Conservation (phyloP, 1,140 invertebrate genomes). For the silkworm (Bombyx mori) region DNA sequence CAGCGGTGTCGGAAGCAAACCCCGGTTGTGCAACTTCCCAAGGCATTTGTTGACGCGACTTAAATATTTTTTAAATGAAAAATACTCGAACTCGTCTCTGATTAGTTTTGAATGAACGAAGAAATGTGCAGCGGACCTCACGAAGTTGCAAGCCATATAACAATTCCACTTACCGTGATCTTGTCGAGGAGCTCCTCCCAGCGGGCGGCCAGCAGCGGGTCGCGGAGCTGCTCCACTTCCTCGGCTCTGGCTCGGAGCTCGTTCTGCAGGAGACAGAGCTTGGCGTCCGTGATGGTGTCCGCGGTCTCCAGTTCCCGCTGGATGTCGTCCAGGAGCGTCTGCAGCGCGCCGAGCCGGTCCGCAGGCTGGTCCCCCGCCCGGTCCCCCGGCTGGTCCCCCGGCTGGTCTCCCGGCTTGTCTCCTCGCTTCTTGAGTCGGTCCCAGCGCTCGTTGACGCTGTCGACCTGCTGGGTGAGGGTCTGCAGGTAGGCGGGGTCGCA, state of each 20-base stretch:
- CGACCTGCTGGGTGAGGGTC: conserved; percentile 74
- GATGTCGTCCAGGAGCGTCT: conserved; percentile 31
- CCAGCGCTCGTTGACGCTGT: conserved; percentile 51
- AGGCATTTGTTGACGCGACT: too few species aligned
- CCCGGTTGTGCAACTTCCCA: neutral
- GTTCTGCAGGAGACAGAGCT: conserved; percentile 13
- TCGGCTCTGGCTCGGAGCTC: too few species aligned
- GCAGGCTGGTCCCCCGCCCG: conserved; percentile 18
- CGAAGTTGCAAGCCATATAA: too few species aligned
- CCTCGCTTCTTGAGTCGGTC: conserved; percentile 34
- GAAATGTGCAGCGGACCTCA: neutral
- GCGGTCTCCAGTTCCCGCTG: conserved; percentile 28
- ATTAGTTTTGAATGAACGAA: neutral
- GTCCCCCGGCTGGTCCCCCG: conserved; percentile 13
- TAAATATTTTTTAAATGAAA: too few species aligned
- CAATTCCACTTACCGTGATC: too few species aligned
- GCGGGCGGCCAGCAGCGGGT: too few species aligned
- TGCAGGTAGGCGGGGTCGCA: conserved; percentile 78
- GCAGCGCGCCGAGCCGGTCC: conserved; percentile 15
- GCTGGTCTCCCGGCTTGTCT: conserved; percentile 10
- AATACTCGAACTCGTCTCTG: neutral
- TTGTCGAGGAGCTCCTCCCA: too few species aligned
- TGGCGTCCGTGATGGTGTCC: conserved; percentile 29
- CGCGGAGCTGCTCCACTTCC: too few species aligned
- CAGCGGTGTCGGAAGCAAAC: neutral